A percentile compares a stretch with the other conserved stretches of the same genome.
These are phyloP conservation scores for Aythya baeri DNA, from an alignment of 2,113 vertebrate genomes.

Conservation along the genomic window DNA sequence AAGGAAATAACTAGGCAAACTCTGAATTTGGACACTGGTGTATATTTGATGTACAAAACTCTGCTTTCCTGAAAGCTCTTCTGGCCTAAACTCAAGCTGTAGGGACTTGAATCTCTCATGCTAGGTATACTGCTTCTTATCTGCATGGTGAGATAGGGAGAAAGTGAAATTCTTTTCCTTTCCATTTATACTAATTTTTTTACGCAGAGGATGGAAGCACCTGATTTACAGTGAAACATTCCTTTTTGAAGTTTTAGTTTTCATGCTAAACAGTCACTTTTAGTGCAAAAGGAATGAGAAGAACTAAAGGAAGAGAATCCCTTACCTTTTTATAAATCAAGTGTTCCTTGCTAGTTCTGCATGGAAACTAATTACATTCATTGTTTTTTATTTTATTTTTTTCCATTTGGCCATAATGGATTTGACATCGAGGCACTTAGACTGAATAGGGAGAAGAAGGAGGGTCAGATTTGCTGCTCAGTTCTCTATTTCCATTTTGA, in stretches of 20 bases:
- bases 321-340: neutral
- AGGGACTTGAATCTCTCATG: neutral
- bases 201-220: neutral
- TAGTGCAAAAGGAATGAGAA: neutral
- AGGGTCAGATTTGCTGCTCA: neutral
- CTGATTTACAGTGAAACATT: neutral
- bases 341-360: neutral
- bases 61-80: neutral
- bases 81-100: neutral
- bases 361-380: neutral
- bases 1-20: neutral
- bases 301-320: neutral
- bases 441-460: neutral
- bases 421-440: neutral
- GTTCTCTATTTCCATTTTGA: conserved; percentile 14
- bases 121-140: neutral
- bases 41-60: neutral
- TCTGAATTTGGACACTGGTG: neutral
- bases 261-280: neutral
- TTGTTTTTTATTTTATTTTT: neutral
- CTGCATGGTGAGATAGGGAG: neutral
- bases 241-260: neutral
- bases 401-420: neutral
- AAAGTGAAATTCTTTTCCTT: neutral
- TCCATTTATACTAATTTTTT: neutral